Conservation (phyloP, 2,113 vertebrate genomes). For the Channa maculata region DNA sequence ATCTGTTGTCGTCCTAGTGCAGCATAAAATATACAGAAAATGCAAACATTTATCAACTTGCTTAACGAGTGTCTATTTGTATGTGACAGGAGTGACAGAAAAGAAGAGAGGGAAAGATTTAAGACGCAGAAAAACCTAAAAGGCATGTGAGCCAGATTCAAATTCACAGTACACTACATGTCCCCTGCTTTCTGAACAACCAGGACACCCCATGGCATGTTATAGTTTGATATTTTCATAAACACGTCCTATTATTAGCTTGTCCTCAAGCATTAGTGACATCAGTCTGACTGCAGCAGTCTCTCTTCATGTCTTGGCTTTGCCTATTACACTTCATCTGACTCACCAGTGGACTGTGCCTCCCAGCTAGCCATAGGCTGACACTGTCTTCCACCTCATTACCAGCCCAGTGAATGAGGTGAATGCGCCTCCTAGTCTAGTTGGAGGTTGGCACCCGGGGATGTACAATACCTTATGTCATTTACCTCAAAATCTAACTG, state of each 20-base stretch:
- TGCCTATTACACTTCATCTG: constrained; percentile 75
- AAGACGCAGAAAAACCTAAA: constrained; percentile 3
- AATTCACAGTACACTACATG: constrained; percentile 43
- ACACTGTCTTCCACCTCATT: constrained; percentile 77
- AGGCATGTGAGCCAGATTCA: constrained; percentile 34
- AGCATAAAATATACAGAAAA: too few relatives aligned
- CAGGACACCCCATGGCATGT: constrained; percentile 63
- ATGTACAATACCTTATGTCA: constrained; percentile 61
- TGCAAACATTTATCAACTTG: not conserved
- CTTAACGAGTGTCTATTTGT: not conserved
- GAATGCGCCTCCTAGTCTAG: constrained; percentile 70
- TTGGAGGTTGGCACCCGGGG: constrained; percentile 72
- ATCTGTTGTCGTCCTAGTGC: too few relatives aligned
- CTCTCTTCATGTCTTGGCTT: constrained; percentile 73
- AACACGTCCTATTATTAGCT: constrained; percentile 80
- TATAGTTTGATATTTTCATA: constrained; percentile 74
- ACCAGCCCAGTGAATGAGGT: constrained; percentile 69
- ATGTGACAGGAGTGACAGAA: constrained; percentile 14
- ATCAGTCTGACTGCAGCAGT: constrained; percentile 77
- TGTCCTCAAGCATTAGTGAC: constrained; percentile 73
- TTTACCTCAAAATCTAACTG: constrained; percentile 54
- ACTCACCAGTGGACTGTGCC: constrained; percentile 76
- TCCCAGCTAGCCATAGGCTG: constrained; percentile 76
- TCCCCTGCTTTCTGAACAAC: constrained; percentile 40
- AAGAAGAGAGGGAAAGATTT: not conserved